A percentile compares a stretch with the other conserved stretches of the same genome.
These are phyloP conservation scores for Gallirallus australis DNA, from an alignment of 2,797 vertebrate genomes.

Conservation along the genomic window DNA sequence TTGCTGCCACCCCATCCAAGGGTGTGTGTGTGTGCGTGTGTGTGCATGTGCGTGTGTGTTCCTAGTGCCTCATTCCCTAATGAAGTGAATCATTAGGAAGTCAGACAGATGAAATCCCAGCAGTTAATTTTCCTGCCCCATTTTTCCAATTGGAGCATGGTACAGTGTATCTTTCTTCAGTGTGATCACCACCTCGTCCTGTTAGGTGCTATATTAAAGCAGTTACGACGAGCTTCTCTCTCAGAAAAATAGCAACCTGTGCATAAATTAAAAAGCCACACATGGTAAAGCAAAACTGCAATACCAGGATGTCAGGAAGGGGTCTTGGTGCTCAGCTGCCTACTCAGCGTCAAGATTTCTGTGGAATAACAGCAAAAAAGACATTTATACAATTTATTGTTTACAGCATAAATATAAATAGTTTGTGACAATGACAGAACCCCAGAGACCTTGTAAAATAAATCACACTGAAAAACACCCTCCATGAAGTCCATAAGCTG, in stretches of 20 bases:
- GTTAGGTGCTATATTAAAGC: not conserved
- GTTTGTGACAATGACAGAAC: constrained; percentile 10
- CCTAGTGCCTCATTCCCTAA: not conserved
- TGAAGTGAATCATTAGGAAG: not conserved
- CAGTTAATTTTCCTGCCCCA: not conserved
- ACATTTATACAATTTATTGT: constrained; percentile 25
- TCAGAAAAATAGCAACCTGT: not conserved
- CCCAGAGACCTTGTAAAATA: not conserved
- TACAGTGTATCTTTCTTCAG: not conserved
- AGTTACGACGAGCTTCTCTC: not conserved
- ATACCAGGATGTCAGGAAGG: not conserved
- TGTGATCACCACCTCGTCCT: not conserved
- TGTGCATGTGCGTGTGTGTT: not conserved
- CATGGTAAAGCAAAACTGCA: not conserved
- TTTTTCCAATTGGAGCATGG: not conserved
- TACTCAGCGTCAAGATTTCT: not conserved
- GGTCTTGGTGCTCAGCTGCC: not conserved
- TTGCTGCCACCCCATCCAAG: not conserved
- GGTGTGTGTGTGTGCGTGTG: not conserved
- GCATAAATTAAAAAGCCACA: not conserved
- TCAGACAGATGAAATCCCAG: not conserved
- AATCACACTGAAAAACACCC: not conserved
- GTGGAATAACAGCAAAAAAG: not conserved
- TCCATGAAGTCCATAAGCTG: not conserved
- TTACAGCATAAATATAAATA: constrained; percentile 36